phyloP scores from a whole-genome alignment of 2,888 invertebrate species.

The Sarcophaga rosellei region DNA sequence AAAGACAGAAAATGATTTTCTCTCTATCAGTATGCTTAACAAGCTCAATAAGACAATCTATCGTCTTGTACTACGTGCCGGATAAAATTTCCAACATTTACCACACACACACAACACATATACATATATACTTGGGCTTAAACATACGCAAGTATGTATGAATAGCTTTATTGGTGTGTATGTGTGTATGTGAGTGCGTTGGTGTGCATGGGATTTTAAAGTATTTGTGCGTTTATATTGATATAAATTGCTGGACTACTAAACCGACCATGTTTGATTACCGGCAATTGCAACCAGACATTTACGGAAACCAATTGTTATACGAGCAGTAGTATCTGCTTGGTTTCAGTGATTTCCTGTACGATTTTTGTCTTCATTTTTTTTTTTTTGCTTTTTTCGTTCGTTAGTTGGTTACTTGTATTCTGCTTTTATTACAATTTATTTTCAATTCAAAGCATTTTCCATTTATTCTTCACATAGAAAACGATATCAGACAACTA shows the following conservation, averaged over 20 bases:
- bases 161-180: not conserved
- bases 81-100: slow-evolving; percentile 14
- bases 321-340: slow-evolving; percentile 32
- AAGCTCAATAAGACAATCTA: not conserved
- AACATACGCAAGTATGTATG: not conserved
- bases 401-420: no score
- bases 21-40: not conserved
- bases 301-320: slow-evolving; percentile 65
- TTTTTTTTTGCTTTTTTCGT: not conserved
- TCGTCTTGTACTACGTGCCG: slow-evolving; percentile 1
- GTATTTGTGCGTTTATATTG: slow-evolving; percentile 6
- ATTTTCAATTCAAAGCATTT: no score
- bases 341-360: slow-evolving; percentile 57
- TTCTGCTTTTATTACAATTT: no score
- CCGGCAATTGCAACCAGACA: slow-evolving; percentile 62
- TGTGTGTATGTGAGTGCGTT: not conserved
- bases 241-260: slow-evolving; percentile 36
- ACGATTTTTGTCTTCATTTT: not conserved
- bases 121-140: not conserved
- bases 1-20: not conserved
- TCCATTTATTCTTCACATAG: no score
- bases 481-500: no score
- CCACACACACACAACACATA: not conserved
- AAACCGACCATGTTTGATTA: slow-evolving; percentile 60
- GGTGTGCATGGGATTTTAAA: not conserved